phyloP scores from a whole-genome alignment of 2,888 invertebrate species.

The Apotomis turbidana region DNA sequence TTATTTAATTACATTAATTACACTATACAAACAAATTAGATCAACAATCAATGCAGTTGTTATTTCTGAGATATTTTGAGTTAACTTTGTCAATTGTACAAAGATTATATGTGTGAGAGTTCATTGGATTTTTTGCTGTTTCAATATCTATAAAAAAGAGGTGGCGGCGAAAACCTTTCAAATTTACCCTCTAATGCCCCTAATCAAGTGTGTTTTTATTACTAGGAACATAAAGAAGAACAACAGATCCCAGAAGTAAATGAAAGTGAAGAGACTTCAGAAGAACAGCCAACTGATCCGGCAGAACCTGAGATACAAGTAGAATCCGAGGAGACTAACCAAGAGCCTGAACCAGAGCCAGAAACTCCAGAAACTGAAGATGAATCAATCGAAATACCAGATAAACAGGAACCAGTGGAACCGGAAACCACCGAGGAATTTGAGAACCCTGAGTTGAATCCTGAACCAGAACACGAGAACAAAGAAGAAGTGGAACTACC shows the following conservation, averaged over 20 bases:
- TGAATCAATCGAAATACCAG: slow-evolving; percentile 4
- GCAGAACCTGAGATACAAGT: slow-evolving; percentile 6
- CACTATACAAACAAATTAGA: too few species aligned
- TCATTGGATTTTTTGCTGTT: too few species aligned
- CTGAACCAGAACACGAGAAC: not conserved
- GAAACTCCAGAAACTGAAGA: not conserved
- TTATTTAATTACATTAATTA: not conserved
- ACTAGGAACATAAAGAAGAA: slow-evolving; percentile 28
- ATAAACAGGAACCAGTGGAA: not conserved
- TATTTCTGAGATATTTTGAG: too few species aligned
- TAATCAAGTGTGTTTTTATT: not conserved
- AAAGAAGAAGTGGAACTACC: not conserved
- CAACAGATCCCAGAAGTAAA: not conserved
- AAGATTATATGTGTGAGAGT: too few species aligned
- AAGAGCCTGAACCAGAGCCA: slow-evolving; percentile 4
- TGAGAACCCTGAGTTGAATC: not conserved
- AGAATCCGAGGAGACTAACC: not conserved
- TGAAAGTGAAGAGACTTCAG: not conserved
- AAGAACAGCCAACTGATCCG: not conserved
- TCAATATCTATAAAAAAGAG: too few species aligned
- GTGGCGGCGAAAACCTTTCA: too few species aligned
- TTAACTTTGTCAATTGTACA: too few species aligned
- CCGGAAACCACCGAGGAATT: not conserved
- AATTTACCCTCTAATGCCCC: too few species aligned
- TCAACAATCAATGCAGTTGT: too few species aligned